Percentiles rank a stretch among this genome's conserved stretches.
Evolutionary conservation across 2,113 vertebrate species (phyloP).

Genomic region (Platysteira castanea): DNA sequence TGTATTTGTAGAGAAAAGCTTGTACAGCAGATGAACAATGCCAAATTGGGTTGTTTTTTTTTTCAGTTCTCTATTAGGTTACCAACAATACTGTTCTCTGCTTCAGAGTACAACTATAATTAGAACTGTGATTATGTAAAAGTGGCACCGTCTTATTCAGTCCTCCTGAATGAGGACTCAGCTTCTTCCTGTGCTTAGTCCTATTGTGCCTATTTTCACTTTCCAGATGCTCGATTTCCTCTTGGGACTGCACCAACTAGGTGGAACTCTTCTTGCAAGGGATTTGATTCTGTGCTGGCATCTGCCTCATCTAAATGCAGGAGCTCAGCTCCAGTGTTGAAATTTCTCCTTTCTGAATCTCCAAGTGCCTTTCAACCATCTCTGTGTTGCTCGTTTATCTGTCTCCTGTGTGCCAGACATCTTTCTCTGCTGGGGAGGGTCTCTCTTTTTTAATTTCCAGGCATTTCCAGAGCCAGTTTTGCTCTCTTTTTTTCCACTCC

Average conservation of each 20-base stretch:
- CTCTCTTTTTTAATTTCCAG: not conserved
- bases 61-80: constrained; percentile 19
- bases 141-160: constrained; percentile 28
- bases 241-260: not conserved
- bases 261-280: not conserved
- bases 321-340: not conserved
- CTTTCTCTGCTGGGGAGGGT: not conserved
- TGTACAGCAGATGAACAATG: constrained; percentile 35
- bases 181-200: not conserved
- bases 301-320: not conserved
- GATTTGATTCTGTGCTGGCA: not conserved
- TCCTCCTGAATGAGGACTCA: not conserved
- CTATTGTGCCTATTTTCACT: not conserved
- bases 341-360: not conserved
- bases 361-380: not conserved
- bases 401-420: not conserved
- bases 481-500: not conserved
- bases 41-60: not conserved
- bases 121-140: constrained; percentile 35
- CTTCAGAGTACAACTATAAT: constrained; percentile 28
- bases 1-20: constrained; percentile 7
- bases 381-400: not conserved
- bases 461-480: not conserved
- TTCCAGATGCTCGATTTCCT: not conserved
- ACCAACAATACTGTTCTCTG: constrained; percentile 17